Base-by-base conservation (phyloP, 2,888 invertebrate species). In the Dexiosoma caninum region DNA sequence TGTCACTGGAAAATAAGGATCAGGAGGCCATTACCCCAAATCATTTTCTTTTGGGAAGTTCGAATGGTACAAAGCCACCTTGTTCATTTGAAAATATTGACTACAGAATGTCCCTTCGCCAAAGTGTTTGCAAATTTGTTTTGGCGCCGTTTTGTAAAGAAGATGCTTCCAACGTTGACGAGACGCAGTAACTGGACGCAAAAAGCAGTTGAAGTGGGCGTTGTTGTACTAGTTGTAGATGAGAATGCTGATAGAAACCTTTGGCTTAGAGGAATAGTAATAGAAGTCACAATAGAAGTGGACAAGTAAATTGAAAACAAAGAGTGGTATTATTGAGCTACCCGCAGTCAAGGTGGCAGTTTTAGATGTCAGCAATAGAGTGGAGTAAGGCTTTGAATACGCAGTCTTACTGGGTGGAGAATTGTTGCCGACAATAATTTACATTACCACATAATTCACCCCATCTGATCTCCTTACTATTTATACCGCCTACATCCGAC, bases 21-120 rank as follows among this genome's bases (percentile, higher is more conserved):
- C 42, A 59, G 12, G 67, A 67, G 14, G 40, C 75, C 2, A 60
- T 67, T 10, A 75, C 75, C 9, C 66, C 66, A 8, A 75, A 75
- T 8, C 49, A 59, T 27, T 75, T 75, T 32, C 2, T 75, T 12
- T 12, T 59, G 35, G 66, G 67, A 3, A 75, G 37, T 6, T 66
- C 75, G 1, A 75, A 59, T 66, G 66, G 75, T 0, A 9, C 14
- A 1, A 75, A 66, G 19, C 75, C 72, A 5, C 32, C 42, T 8
- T 71, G 40, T 23, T 12, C 0, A 9, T 10, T 23, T 1, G 60
- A 71, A 5, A 40, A 30, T 0, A 51, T 51, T n/a, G 32, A 59
- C 14, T 32, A 57, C n/a, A 44, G 30, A 59, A 32, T 59, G 59
- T 46, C 21, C 30, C 21, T 71, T 12, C 60, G 51, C 0, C 60